A percentile compares a stretch with the other conserved stretches of the same genome.
phyloP scores from a whole-genome alignment of 64 coral and sea anemone species.

The Pocillopora verrucosa region DNA sequence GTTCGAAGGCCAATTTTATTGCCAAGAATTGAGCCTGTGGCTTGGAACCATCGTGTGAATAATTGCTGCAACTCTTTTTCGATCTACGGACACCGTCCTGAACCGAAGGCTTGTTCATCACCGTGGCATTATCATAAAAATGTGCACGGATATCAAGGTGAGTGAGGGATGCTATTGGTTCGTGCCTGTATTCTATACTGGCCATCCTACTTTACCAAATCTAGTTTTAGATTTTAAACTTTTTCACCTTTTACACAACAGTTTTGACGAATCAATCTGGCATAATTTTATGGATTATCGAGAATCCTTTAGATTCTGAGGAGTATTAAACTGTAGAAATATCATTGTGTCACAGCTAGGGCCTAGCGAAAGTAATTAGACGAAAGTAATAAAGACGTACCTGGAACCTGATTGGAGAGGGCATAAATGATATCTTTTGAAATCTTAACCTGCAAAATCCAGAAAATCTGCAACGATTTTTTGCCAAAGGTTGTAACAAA shows the following conservation, averaged over 20 bases:
- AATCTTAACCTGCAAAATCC: conserved; percentile 5
- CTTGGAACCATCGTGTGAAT: conserved; percentile 28
- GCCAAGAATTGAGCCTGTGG: conserved; percentile 61
- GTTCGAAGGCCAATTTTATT: conserved; percentile 78
- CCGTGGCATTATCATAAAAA: conserved; percentile 56
- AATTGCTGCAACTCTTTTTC: conserved; percentile 24
- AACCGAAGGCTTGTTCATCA: not conserved
- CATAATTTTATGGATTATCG: no score
- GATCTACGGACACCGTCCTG: conserved; percentile 31
- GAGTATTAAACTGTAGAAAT: no score
- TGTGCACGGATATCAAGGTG: conserved; percentile 51
- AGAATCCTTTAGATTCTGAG: no score
- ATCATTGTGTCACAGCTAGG: no score
- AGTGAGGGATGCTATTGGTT: conserved; percentile 16
- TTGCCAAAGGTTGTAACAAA: not conserved
- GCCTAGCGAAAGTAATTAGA: no score
- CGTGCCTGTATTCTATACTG: not conserved
- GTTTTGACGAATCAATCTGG: no score
- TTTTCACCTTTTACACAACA: no score
- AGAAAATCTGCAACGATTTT: not conserved
- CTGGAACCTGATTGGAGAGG: no score
- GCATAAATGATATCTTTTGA: no score
- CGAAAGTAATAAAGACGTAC: no score
- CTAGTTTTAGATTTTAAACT: no score
- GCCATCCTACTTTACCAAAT: not conserved